These are phyloP conservation scores for Peromyscus maniculatus DNA, from an alignment of 2,113 vertebrate species.

Conservation along the genomic window DNA sequence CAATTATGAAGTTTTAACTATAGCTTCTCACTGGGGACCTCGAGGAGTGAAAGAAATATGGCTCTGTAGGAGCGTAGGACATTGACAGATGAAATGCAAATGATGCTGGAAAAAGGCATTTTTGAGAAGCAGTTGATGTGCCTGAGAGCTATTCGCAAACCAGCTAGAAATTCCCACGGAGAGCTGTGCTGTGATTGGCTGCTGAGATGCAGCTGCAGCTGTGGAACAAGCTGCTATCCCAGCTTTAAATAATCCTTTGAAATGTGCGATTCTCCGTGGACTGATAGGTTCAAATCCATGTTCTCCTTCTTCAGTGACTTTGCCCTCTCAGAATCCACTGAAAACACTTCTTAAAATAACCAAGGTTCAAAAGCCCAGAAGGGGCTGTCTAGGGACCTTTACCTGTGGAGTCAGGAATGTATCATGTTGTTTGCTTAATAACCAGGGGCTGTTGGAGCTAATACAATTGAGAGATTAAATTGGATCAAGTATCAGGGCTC, in stretches of 20 bases:
- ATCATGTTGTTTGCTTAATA: background rate
- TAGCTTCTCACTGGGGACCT: conserved; percentile 41
- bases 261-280: conserved; percentile 57
- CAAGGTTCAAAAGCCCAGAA: background rate
- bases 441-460: background rate
- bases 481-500: background rate
- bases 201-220: conserved; percentile 66
- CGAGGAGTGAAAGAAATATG: conserved; percentile 52
- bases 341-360: conserved; percentile 6
- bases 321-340: conserved; percentile 48
- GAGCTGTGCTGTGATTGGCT: conserved; percentile 43
- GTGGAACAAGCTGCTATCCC: conserved; percentile 21
- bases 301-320: conserved; percentile 29
- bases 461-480: conserved; percentile 16
- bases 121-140: conserved; percentile 65
- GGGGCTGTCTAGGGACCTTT: background rate
- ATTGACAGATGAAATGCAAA: conserved; percentile 64
- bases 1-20: conserved; percentile 48
- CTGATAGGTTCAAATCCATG: conserved; percentile 62
- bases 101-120: conserved; percentile 58
- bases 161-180: conserved; percentile 39
- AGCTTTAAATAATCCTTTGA: conserved; percentile 62
- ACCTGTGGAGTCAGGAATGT: background rate
- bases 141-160: conserved; percentile 56
- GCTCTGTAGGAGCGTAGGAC: conserved; percentile 60